Evolutionary conservation across 2,888 invertebrate genomes (phyloP), one percentile per base, ranked within the genome.

Genomic region (Drosophila buzzatii): DNA sequence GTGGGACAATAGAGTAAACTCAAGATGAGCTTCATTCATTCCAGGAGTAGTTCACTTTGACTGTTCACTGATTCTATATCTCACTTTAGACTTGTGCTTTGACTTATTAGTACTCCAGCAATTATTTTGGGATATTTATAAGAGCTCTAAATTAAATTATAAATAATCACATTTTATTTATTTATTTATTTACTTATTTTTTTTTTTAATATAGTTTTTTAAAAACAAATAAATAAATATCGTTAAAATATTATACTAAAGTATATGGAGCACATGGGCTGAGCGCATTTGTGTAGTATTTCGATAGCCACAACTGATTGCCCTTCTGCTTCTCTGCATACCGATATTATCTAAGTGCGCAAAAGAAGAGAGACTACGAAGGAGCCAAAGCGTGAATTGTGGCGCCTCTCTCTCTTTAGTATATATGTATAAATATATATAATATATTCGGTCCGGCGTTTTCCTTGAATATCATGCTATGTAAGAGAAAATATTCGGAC

Each of bases 261-360:
- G 16, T 27, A 12, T 27, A 2, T 18, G 10, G 6, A 35, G 35
- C 68, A 76, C 68, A 53, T 76, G 62, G 52, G 47, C 6, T 16
- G 37, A 6, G 27, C 1, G 27, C 27, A 27, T 27, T 27, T 23
- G 16, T 20, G 20, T 16, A 31, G 27, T 18, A n/a, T 61, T 61
- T 41, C 39, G 49, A 65, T 60, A 42, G 18, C 9, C 18, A 18
- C 10, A 42, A 18, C 9, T 6, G 18, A 51, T n/a, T 39, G n/a
- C n/a, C 5, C 57, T 39, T 20, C 4, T 44, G 49, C 39, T 53
- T 45, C 44, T 18, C 31, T 45, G 16, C 64, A 74, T 72, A 57
- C 75, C 76, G 31, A 72, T 76, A 83, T 85, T 88, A 85, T 88
- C 85, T 81, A 83, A 85, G 62, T 85, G 81, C 88, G 86, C 86